A percentile compares a stretch with the other conserved stretches of the same genome.
Conservation (phyloP, 2,113 vertebrate species). For the Catagonus wagneri region DNA sequence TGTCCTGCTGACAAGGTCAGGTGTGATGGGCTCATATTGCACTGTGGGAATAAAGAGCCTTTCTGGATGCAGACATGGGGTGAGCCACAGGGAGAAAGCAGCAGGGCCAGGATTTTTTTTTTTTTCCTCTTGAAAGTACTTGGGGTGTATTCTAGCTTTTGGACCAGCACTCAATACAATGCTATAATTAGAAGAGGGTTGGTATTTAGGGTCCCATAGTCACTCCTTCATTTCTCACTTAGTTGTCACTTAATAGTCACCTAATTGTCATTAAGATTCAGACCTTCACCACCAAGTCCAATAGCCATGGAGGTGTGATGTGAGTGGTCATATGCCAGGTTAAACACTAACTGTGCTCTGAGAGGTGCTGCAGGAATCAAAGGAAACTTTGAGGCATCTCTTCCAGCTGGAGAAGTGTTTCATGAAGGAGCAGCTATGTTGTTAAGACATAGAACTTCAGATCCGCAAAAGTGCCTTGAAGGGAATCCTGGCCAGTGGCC, state of each 20-base stretch:
- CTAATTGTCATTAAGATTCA: too few relatives aligned
- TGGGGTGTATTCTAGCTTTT: not conserved
- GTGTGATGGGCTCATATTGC: fast-evolving
- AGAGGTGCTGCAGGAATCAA: not conserved
- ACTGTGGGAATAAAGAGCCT: not conserved
- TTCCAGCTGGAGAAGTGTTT: not conserved
- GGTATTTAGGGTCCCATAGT: not conserved
- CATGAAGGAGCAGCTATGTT: not conserved
- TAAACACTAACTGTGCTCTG: not conserved
- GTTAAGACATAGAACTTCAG: not conserved
- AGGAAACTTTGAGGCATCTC: not conserved
- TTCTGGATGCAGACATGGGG: not conserved
- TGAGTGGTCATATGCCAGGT: not conserved
- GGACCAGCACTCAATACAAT: not conserved
- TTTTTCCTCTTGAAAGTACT: not conserved
- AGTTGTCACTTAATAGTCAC: too few relatives aligned
- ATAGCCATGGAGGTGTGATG: not conserved
- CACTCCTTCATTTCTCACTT: not conserved
- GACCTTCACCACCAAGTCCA: not conserved
- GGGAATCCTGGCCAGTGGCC: not conserved
- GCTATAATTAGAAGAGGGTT: not conserved
- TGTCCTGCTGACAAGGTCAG: not conserved
- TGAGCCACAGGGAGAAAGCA: not conserved
- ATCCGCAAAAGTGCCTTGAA: not conserved
- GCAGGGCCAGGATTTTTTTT: not conserved